phyloP scores from a whole-genome alignment of 2,888 invertebrate species.

The Dasysyrphus tricinctus region DNA sequence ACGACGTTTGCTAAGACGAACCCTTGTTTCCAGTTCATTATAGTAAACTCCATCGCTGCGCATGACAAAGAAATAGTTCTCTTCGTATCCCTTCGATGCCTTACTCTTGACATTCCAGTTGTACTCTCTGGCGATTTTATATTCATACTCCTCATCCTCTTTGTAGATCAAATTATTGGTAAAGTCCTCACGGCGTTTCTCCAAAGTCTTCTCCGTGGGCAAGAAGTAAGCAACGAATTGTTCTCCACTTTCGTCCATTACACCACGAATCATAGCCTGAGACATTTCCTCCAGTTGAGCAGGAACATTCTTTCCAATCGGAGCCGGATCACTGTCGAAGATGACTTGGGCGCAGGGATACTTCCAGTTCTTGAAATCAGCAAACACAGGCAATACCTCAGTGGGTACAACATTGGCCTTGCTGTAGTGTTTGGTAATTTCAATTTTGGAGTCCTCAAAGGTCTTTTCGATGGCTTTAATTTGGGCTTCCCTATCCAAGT shows the following conservation, averaged over 20 bases:
- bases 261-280: constrained; percentile 99
- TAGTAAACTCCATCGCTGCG: constrained; percentile 96
- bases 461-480: constrained; percentile 99
- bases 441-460: constrained; percentile 93
- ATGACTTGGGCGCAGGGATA: constrained; percentile 99
- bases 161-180: constrained; percentile 90
- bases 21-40: constrained; percentile 97
- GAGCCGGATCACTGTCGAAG: constrained; percentile 99
- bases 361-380: constrained; percentile 98
- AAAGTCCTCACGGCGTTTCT: constrained; percentile 93
- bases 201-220: constrained; percentile 95
- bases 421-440: constrained; percentile 96
- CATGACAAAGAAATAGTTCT: constrained; percentile 98
- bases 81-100: constrained; percentile 96
- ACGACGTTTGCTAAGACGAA: constrained; percentile 95
- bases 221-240: constrained; percentile 99
- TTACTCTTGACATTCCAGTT: constrained; percentile 99
- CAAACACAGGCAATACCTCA: constrained; percentile 94
- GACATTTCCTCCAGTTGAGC: constrained; percentile 98
- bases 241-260: constrained; percentile 99
- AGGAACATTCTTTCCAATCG: constrained; percentile 92
- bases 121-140: constrained; percentile 98
- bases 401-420: constrained; percentile 97
- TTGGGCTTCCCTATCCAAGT: constrained; percentile 98
- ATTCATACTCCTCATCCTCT: constrained; percentile 97